A percentile compares a stretch with the other conserved stretches of the same genome.
These are phyloP conservation scores for Poeciliopsis turrubarensis DNA, from an alignment of 2,113 vertebrate species.

Conservation along the genomic window DNA sequence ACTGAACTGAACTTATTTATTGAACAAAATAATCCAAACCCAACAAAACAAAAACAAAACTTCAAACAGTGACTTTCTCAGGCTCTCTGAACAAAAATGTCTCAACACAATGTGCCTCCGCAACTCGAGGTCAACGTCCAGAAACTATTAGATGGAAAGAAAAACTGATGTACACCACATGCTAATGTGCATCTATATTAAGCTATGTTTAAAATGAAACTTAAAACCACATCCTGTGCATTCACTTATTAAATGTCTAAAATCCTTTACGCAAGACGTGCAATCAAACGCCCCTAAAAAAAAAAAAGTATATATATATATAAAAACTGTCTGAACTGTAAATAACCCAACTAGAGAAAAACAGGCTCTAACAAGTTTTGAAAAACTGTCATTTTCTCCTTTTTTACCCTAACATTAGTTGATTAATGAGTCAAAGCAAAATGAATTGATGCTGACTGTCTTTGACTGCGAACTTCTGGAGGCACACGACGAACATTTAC, in stretches of 20 bases:
- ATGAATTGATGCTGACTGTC: conserved; percentile 52
- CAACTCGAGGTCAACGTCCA: conserved; percentile 8
- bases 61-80: conserved; percentile 26
- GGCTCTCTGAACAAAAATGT: conserved; percentile 47
- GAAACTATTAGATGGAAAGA: conserved; percentile 9
- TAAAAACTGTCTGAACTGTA: conserved; percentile 23
- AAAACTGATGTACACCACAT: conserved; percentile 24
- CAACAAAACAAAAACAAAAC: conserved; percentile 5
- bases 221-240: conserved; percentile 24
- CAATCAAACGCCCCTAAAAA: conserved; percentile 19
- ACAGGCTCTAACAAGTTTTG: conserved; percentile 6
- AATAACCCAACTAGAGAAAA: neutral
- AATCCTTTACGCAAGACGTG: conserved; percentile 27
- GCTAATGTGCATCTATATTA: conserved; percentile 23
- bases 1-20: conserved; percentile 56
- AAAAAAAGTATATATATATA: too few species aligned
- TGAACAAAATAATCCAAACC: conserved; percentile 28
- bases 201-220: conserved; percentile 9
- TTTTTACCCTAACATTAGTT: conserved; percentile 12
- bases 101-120: conserved; percentile 23
- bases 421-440: conserved; percentile 29
- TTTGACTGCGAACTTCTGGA: conserved; percentile 15
- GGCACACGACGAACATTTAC: neutral
- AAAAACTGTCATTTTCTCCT: conserved; percentile 38
- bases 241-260: conserved; percentile 15